Evolutionary conservation across 2,888 invertebrate genomes (phyloP).

Genomic region (Strigamia crassipes): DNA sequence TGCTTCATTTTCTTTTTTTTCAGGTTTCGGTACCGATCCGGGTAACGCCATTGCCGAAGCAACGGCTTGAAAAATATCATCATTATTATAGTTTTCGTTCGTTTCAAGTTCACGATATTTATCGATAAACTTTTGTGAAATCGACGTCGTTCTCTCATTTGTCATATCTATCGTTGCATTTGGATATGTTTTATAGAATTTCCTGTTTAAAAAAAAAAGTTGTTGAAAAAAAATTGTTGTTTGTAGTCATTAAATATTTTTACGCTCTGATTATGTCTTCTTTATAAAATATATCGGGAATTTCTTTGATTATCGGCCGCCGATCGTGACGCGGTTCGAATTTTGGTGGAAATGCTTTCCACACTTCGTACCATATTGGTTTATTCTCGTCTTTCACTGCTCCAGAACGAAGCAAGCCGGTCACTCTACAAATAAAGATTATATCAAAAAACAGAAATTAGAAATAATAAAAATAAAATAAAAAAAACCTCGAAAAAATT

Average conservation of each 20-base stretch:
- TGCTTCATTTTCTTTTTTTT: too few relatives aligned
- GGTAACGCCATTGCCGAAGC: too few relatives aligned
- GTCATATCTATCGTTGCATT: neutral
- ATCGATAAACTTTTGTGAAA: too few relatives aligned
- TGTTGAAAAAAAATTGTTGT: neutral
- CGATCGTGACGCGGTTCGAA: slow-evolving; percentile 78
- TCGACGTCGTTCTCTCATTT: neutral
- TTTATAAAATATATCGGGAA: slow-evolving; percentile 76
- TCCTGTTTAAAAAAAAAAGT: neutral
- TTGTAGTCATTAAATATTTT: slow-evolving; percentile 55
- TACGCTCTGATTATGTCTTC: slow-evolving; percentile 87
- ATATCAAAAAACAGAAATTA: neutral
- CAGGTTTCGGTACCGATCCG: too few relatives aligned
- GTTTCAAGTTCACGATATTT: too few relatives aligned
- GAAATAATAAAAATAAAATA: neutral
- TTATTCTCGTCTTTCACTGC: slow-evolving; percentile 79
- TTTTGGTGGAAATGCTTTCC: slow-evolving; percentile 86
- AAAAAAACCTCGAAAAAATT: neutral
- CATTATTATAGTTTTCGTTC: too few relatives aligned
- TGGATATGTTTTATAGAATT: neutral
- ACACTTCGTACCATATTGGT: slow-evolving; percentile 92
- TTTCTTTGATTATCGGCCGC: slow-evolving; percentile 65
- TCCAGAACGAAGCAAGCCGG: slow-evolving; percentile 77
- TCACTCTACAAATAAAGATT: slow-evolving; percentile 64
- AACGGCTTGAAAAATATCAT: too few relatives aligned